Base-by-base conservation (phyloP, 2,113 vertebrate species). In the Orycteropus afer region DNA sequence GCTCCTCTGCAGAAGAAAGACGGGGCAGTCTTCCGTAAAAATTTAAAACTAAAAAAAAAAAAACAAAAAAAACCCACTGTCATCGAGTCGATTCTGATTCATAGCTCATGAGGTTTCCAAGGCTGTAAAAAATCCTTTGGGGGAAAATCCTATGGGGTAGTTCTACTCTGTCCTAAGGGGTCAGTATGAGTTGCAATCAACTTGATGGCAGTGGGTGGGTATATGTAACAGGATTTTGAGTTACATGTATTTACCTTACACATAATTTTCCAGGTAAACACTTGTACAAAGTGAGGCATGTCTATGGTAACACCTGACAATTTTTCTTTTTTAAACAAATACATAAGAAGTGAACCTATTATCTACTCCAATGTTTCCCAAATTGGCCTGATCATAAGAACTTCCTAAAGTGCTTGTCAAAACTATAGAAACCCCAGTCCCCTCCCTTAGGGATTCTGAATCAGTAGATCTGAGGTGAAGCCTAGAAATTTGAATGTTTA, bases 261-360 rank as follows among this genome's bases (percentile, higher is more conserved):
- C 25, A 82, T 53, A 94, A 49, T 67, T 89, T 81, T 94, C 55
- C n/a, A 93, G 42, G 51, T 79, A 86, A 86, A 85, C 27, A 82
- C 53, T 57, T 94, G 40, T 2, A 76, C 25, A 82, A 93, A 94
- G 6, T 87, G 61, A 82, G 40, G 2, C 37, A 84, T 63, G 3
- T 67, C 77, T 87, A 17, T 71, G n/a, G 47, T 49, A 95, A 82
- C 0, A 65, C 32, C 89, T n/a, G 40, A 32, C 32, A 67, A 49
- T 55, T 84, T 5, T 10, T 51, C 34, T 92, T 20, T 37, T 80
- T 94, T 90, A 92, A 10, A 86, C 74, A 37, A 69, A 69, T 69
- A 51, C 29, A 92, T 79, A 92, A 17, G 37, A 95, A 55, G 22
- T 45, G 29, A 85, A 55, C 29, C 40, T 86, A 84, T 63, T 88